Evolutionary conservation across 2,797 vertebrate species (phyloP).

Genomic region (Dallia pectoralis): DNA sequence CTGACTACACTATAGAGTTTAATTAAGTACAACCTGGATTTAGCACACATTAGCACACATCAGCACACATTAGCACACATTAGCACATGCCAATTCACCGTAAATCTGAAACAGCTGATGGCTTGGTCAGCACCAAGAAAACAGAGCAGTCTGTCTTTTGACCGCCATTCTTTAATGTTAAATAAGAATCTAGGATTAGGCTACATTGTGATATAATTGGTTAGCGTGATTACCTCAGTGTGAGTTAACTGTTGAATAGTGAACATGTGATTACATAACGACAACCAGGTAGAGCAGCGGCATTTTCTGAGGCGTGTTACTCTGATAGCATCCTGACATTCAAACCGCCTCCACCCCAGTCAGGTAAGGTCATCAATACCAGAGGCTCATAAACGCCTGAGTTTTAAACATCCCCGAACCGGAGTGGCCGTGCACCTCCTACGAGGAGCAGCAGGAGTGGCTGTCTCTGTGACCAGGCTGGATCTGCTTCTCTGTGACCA

Average conservation of each 20-base stretch:
- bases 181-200: background rate
- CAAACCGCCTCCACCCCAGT: slow-evolving; percentile 51
- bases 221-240: background rate
- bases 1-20: background rate
- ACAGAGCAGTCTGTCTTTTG: background rate
- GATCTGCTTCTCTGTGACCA: background rate
- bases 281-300: slow-evolving; percentile 17
- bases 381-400: slow-evolving; percentile 70
- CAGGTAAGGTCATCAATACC: slow-evolving; percentile 69
- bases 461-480: slow-evolving; percentile 10
- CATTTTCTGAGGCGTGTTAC: slow-evolving; percentile 72
- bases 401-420: slow-evolving; percentile 68
- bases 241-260: background rate
- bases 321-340: slow-evolving; percentile 62
- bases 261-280: too few relatives aligned
- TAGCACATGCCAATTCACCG: background rate
- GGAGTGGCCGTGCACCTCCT: slow-evolving; percentile 61
- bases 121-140: background rate
- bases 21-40: background rate
- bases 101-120: background rate
- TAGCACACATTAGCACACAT: background rate
- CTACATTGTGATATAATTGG: background rate
- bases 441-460: slow-evolving; percentile 45
- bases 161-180: background rate
- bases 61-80: background rate